Base-by-base conservation (phyloP, 2,888 invertebrate genomes). In the Mimachlamys varia region DNA sequence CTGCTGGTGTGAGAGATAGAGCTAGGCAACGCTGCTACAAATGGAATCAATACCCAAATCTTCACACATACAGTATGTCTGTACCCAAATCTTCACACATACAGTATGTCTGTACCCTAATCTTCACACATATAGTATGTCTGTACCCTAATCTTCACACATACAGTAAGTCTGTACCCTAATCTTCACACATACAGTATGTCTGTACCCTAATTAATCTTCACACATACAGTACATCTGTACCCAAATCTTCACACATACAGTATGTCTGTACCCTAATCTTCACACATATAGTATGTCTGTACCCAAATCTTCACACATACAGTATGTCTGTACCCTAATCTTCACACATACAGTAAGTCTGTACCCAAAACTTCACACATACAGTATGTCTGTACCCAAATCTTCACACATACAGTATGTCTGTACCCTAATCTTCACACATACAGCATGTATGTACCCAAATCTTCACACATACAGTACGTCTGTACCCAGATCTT, bases 401-500 rank as follows among this genome's bases (percentile, higher is more conserved):
- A 27, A 76, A 76, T 76, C 76, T 33, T 33, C 76, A 76, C 76
- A 76, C 76, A 76, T 76, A 19, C 76, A 76, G 76, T n/a, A 58
- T 0, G 58, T 58, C 58, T 44, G n/a, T 33, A 33, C 76, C 33
- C 33, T 10, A 76, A 76, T 76, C 76, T 33, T 33, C 76, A 76
- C 76, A 76, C 76, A 76, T 76, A 19, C 76, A 76, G 76, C 10
- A 58, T 0, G 58, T 58, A 22, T 44, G n/a, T 33, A 33, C 76
- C 33, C 33, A 27, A 76, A 76, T 76, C 76, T 33, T 33, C 76
- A 76, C 76, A 76, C 76, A 76, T 76, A 19, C 76, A 76, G 76
- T n/a, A 58, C 0, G 58, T 58, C 58, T 44, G n/a, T 33, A 33
- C 76, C 33, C 33, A 27, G 33, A 76, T 76, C 76, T 33, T 33